Base-by-base conservation (phyloP, 2,888 invertebrate species). In the Agonum fuliginosum region DNA sequence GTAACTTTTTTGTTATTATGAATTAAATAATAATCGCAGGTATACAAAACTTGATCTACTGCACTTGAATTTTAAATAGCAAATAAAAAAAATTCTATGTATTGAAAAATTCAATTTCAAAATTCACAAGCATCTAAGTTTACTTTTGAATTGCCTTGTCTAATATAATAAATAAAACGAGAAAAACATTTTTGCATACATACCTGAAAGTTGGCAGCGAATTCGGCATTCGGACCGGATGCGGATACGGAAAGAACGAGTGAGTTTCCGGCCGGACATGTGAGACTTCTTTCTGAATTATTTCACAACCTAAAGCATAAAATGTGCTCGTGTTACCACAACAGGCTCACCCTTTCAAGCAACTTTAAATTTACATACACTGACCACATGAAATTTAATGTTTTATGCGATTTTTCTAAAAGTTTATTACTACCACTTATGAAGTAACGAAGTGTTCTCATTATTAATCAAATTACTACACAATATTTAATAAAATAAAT, bases 231-330 rank as follows among this genome's bases (percentile, higher is more conserved):
- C 67, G 10, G 37, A 46, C 70, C 43, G 70, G 46, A 24, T 22
- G 30, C 65, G 75, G 67, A 75, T 48, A 67, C 67, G 75, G 48
- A 75, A 67, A 43, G 43, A 67, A 30, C 75, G 75, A 46, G 46
- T 75, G 48, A 14, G 75, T 75, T 74, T 75, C 75, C 75, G 75
- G 67, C 75, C 75, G 75, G 75, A 75, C 75, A 75, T 27, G 48
- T n/a, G 75, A 67, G 67, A 67, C 67, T 30, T 65, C 65, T 75
- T 75, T 67, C 75, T 65, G 75, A 75, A 75, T 75, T 75, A 75
- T 75, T 75, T 67, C 75, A 67, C 48, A 46, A 67, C 19, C 37
- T 46, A 27, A 48, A 75, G 24, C 67, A 67, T 75, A 75, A 75
- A 75, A 75, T 75, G 67, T 48, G 74, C 41, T 62, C 74, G 46